Evolutionary conservation across 2,888 invertebrate genomes (phyloP).

Genomic region (Gymnocheta viridis): DNA sequence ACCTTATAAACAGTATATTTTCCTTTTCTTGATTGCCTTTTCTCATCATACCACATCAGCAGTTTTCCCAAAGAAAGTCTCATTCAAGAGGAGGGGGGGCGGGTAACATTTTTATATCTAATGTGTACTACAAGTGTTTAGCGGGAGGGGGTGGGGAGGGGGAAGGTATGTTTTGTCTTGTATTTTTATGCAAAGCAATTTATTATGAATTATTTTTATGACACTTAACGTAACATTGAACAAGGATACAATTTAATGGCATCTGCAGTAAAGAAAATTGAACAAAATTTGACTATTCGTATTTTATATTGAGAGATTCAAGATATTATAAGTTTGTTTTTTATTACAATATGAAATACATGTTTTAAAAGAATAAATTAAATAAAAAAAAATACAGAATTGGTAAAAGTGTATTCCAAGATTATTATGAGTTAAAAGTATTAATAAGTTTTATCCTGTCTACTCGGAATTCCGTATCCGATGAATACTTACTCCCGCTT

Average conservation of each 20-base stretch:
- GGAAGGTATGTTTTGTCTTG: background rate
- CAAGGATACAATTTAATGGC: conserved; percentile 72
- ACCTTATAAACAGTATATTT: conserved; percentile 75
- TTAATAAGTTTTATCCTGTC: background rate
- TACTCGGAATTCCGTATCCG: background rate
- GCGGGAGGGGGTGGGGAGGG: no score
- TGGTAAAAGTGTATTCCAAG: background rate
- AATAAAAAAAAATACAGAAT: background rate
- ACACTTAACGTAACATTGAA: conserved; percentile 79
- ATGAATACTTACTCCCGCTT: background rate
- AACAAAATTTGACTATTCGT: conserved; percentile 52
- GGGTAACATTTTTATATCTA: conserved; percentile 17
- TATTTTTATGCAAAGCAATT: conserved; percentile 79
- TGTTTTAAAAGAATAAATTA: background rate
- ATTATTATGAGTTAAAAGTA: no score
- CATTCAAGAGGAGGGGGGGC: no score
- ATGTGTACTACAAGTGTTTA: no score
- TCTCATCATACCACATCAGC: background rate
- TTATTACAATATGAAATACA: background rate
- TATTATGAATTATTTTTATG: conserved; percentile 83
- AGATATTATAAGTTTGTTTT: background rate
- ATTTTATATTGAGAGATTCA: conserved; percentile 31
- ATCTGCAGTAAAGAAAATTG: conserved; percentile 48
- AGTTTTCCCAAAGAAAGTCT: conserved; percentile 17
- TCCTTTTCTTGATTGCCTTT: conserved; percentile 44